These are phyloP conservation scores for Tridacna crocea DNA, from an alignment of 2,888 invertebrate genomes.

Conservation along the genomic window DNA sequence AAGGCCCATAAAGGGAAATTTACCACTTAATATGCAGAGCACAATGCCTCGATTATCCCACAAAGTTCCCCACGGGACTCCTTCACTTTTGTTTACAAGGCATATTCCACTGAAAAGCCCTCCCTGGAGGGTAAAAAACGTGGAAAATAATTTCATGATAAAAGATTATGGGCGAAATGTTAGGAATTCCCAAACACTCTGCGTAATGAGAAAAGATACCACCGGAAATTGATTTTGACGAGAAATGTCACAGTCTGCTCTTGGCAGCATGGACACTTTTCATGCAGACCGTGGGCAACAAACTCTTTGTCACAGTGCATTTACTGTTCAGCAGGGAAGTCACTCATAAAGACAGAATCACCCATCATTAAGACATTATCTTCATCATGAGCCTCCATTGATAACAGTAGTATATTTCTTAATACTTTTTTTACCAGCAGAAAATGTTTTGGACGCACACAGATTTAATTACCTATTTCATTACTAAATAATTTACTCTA, in stretches of 20 bases:
- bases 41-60: conserved; percentile 41
- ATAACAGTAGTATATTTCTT: background rate
- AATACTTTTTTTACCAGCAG: no score
- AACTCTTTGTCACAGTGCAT: no score
- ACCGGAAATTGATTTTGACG: conserved; percentile 34
- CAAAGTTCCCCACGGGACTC: conserved; percentile 31
- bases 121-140: conserved; percentile 17
- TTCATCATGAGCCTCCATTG: no score
- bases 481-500: no score
- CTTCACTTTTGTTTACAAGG: conserved; percentile 52
- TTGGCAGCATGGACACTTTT: background rate
- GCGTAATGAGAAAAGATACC: conserved; percentile 23
- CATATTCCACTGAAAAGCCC: conserved; percentile 10
- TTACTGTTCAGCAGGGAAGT: no score
- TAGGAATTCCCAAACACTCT: conserved; percentile 30
- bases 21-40: conserved; percentile 39
- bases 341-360: no score
- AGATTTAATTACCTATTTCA: no score
- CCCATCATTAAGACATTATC: no score
- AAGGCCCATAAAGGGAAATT: conserved; percentile 51
- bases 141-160: conserved; percentile 34
- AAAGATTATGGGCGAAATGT: conserved; percentile 24
- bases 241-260: conserved; percentile 25
- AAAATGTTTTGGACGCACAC: no score
- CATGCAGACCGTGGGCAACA: no score